These are phyloP conservation scores for Talpa occidentalis DNA, from an alignment of 2,113 vertebrate genomes.

Conservation along the genomic window DNA sequence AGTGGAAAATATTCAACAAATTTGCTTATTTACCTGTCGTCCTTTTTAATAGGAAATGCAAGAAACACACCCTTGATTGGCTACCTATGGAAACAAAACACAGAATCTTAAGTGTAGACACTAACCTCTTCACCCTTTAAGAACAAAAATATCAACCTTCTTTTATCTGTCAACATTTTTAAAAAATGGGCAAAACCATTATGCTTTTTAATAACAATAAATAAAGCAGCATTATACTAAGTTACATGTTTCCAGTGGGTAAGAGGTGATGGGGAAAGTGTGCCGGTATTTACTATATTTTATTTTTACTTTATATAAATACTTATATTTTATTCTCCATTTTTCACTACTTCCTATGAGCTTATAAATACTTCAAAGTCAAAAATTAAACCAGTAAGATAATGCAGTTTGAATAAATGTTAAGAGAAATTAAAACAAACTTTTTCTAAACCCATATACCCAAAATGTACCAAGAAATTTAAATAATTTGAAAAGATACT, in stretches of 20 bases:
- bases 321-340: no score
- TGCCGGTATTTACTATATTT: background rate
- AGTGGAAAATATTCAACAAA: background rate
- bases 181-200: conserved; percentile 4
- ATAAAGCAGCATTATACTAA: background rate
- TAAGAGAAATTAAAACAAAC: conserved; percentile 33
- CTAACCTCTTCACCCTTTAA: background rate
- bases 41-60: background rate
- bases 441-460: conserved; percentile 48
- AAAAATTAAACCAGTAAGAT: background rate
- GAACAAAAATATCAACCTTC: background rate
- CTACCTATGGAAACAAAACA: background rate
- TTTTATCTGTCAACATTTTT: conserved; percentile 9
- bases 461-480: conserved; percentile 30
- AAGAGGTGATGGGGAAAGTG: background rate
- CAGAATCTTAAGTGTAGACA: background rate
- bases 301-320: no score
- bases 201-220: conserved; percentile 37
- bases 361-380: conserved; percentile 52
- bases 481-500: background rate
- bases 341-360: background rate
- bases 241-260: background rate
- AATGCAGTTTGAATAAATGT: conserved; percentile 22
- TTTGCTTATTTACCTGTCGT: background rate
- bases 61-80: background rate